phyloP scores from a whole-genome alignment of 2,797 vertebrate species.

The Serranus cabrilla region DNA sequence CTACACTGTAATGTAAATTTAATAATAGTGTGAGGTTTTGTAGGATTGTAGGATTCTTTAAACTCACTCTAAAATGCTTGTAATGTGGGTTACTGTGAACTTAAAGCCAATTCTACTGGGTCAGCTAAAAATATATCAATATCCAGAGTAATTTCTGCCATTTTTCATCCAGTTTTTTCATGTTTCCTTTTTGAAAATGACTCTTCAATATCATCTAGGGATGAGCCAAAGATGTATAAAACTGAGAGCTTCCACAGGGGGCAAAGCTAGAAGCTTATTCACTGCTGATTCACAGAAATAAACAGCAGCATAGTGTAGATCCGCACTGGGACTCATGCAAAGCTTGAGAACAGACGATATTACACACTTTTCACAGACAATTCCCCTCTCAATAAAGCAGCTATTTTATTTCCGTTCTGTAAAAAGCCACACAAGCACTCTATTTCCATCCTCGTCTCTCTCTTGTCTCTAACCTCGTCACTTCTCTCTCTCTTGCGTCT shows the following conservation, averaged over 20 bases:
- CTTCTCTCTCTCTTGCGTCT: neutral
- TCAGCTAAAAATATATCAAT: constrained; percentile 17
- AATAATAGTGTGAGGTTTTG: neutral
- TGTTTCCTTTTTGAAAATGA: neutral
- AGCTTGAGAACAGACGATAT: constrained; percentile 29
- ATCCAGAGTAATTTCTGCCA: constrained; percentile 17
- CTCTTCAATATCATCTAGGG: constrained; percentile 3
- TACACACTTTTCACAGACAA: constrained; percentile 37
- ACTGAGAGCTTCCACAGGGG: neutral
- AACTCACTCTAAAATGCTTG: neutral
- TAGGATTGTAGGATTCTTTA: neutral
- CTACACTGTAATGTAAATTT: neutral
- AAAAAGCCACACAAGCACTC: constrained; percentile 43
- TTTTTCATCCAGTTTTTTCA: neutral
- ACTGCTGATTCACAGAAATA: constrained; percentile 41
- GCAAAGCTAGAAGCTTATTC: constrained; percentile 28
- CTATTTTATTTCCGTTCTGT: constrained; percentile 31
- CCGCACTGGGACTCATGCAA: constrained; percentile 26
- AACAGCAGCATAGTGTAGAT: constrained; percentile 28
- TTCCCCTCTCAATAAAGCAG: constrained; percentile 54
- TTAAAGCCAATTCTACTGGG: neutral
- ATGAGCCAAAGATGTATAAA: constrained; percentile 2
- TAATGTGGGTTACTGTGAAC: constrained; percentile 4
- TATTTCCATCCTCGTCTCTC: constrained; percentile 8
- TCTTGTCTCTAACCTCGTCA: constrained; percentile 7